Percentiles rank a stretch among this genome's conserved stretches.
Conservation (phyloP, 2,888 invertebrate species). For the Acronicta alni region DNA sequence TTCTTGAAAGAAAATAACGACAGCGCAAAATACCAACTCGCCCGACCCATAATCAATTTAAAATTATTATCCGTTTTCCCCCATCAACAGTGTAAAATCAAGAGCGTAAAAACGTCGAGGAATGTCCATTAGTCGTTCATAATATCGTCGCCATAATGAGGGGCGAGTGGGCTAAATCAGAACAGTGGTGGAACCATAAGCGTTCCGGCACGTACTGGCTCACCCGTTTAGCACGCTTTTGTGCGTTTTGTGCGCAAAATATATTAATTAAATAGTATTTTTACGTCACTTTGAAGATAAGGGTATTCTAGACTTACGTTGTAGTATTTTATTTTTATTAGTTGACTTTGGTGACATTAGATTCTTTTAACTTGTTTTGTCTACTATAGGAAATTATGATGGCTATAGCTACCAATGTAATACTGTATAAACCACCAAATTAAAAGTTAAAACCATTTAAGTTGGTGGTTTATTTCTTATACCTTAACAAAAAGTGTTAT, state of each 20-base stretch:
- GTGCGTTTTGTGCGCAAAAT: constrained; percentile 31
- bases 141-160: constrained; percentile 78
- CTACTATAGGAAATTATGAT: too few species aligned
- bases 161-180: constrained; percentile 76
- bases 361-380: not conserved
- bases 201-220: constrained; percentile 75
- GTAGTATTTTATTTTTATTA: not conserved
- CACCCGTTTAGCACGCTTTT: constrained; percentile 49
- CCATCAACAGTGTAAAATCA: constrained; percentile 71
- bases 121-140: constrained; percentile 82
- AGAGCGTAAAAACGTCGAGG: constrained; percentile 71
- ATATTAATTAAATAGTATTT: constrained; percentile 37
- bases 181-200: constrained; percentile 63
- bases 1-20: constrained; percentile 17
- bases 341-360: not conserved
- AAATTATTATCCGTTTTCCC: constrained; percentile 74
- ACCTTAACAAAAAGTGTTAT: constrained; percentile 4
- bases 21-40: constrained; percentile 43
- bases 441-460: too few species aligned
- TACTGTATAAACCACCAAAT: too few species aligned
- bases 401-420: too few species aligned
- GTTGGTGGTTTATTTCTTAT: too few species aligned
- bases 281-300: not conserved
- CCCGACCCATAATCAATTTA: constrained; percentile 65
- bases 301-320: not conserved